These are phyloP conservation scores for Actinopyga echinites DNA, from an alignment of 53 echinoderm and acorn worm species.

Conservation along the genomic window DNA sequence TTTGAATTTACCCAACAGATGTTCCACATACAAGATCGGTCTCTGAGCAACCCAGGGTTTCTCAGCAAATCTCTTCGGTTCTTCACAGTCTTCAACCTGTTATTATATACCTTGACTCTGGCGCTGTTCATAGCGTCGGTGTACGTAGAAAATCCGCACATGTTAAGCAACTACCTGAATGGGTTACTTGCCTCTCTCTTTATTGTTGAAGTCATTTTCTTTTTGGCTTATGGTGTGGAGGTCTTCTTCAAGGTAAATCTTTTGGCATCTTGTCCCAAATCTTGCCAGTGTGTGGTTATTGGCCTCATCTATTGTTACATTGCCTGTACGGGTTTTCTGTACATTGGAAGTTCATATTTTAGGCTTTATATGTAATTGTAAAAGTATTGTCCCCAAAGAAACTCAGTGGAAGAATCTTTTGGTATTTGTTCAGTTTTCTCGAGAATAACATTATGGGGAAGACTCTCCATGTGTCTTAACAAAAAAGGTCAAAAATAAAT, in stretches of 20 bases:
- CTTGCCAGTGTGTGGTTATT: background rate
- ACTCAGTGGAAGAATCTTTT: too few relatives aligned
- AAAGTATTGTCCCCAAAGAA: too few relatives aligned
- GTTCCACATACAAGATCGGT: conserved; percentile 82
- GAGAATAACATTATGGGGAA: too few relatives aligned
- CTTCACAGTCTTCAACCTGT: conserved; percentile 83
- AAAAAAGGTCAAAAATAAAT: too few relatives aligned
- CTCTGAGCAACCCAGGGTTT: conserved; percentile 78
- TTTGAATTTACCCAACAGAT: conserved; percentile 63
- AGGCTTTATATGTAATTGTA: too few relatives aligned
- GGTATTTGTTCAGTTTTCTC: too few relatives aligned
- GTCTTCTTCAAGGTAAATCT: conserved; percentile 87
- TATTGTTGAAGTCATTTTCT: conserved; percentile 86
- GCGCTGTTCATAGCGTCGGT: conserved; percentile 79
- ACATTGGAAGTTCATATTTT: too few relatives aligned
- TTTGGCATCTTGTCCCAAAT: background rate
- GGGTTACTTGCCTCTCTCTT: conserved; percentile 81
- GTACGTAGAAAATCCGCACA: conserved; percentile 55
- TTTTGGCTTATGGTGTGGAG: conserved; percentile 92
- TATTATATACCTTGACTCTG: conserved; percentile 72
- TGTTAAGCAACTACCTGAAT: conserved; percentile 71
- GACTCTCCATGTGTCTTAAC: too few relatives aligned
- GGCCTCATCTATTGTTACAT: background rate
- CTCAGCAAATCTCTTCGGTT: conserved; percentile 82
- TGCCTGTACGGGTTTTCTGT: too few relatives aligned